Conservation (phyloP, 2,113 vertebrate species). For the Tetraodon nigroviridis region DNA sequence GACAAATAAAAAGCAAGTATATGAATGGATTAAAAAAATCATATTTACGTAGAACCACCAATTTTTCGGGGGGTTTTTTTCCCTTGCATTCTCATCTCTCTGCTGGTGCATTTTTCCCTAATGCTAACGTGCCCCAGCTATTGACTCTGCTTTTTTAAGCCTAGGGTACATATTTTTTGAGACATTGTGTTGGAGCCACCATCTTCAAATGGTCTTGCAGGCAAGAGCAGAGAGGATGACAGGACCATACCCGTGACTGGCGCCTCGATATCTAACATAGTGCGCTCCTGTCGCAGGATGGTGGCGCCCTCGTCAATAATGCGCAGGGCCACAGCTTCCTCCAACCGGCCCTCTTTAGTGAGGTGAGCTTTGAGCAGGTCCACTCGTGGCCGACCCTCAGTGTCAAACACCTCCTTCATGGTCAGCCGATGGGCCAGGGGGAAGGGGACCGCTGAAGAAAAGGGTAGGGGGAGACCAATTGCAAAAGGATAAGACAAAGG, state of each 20-base stretch:
- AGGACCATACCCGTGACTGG: conserved; percentile 76
- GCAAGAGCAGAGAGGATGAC: background rate
- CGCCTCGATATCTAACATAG: conserved; percentile 82
- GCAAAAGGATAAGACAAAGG: conserved; percentile 5
- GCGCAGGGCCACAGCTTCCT: conserved; percentile 79
- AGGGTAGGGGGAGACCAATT: background rate
- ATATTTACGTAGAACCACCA: conserved; percentile 35
- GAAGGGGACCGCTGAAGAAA: conserved; percentile 75
- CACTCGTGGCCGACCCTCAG: conserved; percentile 78
- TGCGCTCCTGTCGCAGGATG: conserved; percentile 81
- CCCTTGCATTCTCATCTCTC: background rate
- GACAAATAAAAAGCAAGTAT: conserved; percentile 40
- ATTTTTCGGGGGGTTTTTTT: conserved; percentile 26
- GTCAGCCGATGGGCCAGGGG: conserved; percentile 80
- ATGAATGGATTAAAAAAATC: conserved; percentile 27
- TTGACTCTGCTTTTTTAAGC: too few relatives aligned
- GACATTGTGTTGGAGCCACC: too few relatives aligned
- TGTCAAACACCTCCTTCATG: conserved; percentile 82
- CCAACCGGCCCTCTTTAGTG: conserved; percentile 79
- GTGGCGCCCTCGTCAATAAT: conserved; percentile 80
- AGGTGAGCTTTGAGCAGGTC: conserved; percentile 83
- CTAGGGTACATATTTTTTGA: too few relatives aligned
- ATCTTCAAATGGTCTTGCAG: too few relatives aligned
- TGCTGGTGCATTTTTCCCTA: background rate
- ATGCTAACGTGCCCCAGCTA: too few relatives aligned